Evolutionary conservation across 2,888 invertebrate genomes (phyloP).

Genomic region (Leptinotarsa tumamoca): DNA sequence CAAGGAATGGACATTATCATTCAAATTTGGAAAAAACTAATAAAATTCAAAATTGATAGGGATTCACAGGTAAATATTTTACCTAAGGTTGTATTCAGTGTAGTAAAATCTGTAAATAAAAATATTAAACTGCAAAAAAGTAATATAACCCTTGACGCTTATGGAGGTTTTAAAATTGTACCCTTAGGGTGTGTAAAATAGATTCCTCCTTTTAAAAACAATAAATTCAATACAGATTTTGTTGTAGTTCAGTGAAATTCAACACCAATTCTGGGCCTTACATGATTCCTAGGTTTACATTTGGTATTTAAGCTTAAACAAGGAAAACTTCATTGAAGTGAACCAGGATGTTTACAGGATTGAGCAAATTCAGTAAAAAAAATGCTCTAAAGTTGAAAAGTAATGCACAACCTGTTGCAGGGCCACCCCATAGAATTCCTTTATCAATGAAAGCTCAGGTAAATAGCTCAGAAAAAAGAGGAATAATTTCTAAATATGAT

Average conservation of each 20-base stretch:
- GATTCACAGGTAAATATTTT: neutral
- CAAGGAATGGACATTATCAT: neutral
- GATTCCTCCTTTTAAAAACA: neutral
- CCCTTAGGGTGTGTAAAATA: neutral
- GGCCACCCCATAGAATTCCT: slow-evolving; percentile 28
- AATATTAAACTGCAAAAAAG: neutral
- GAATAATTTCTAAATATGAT: slow-evolving; percentile 33
- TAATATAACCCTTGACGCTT: neutral
- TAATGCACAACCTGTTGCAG: neutral
- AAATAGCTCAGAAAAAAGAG: slow-evolving; percentile 20
- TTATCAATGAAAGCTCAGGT: slow-evolving; percentile 25
- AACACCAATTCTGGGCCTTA: neutral
- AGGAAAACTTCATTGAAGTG: neutral
- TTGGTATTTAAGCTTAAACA: neutral
- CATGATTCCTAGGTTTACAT: neutral
- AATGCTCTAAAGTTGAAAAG: neutral
- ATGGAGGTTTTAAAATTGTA: neutral
- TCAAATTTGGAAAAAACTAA: neutral
- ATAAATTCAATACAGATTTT: neutral
- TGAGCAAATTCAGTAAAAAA: neutral
- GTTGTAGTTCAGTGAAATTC: neutral
- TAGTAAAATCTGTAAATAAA: neutral
- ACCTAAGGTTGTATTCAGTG: neutral
- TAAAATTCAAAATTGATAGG: neutral
- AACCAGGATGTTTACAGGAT: neutral